Evolutionary conservation across 1,140 invertebrate species (phyloP).

Genomic region (Saccostrea glomerata): DNA sequence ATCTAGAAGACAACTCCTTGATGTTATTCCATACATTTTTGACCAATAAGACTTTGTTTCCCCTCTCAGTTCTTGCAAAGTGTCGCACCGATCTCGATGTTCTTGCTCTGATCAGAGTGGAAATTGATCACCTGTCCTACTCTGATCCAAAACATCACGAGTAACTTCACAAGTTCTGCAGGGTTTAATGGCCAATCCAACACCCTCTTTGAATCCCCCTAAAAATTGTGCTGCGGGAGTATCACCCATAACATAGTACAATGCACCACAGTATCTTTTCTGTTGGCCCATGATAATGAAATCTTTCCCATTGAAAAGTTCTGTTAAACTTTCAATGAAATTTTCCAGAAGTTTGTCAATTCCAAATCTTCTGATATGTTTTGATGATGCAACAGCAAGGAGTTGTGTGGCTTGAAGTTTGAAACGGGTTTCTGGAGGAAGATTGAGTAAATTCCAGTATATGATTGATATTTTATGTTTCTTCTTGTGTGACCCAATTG

Average conservation of each 20-base stretch:
- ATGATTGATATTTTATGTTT: conserved; percentile 23
- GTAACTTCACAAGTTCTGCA: neutral
- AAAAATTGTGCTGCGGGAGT: neutral
- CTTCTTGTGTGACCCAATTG: conserved; percentile 4
- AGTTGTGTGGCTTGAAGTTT: conserved; percentile 8
- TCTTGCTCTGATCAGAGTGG: too few species aligned
- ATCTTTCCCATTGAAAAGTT: neutral
- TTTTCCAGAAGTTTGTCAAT: neutral
- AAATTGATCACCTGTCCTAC: too few species aligned
- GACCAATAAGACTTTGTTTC: too few species aligned
- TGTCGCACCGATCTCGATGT: too few species aligned
- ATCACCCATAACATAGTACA: neutral
- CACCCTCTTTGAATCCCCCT: neutral
- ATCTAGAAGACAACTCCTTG: too few species aligned
- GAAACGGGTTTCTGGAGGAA: conserved; percentile 15
- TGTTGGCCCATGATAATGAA: neutral
- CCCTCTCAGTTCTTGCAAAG: too few species aligned
- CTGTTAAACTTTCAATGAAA: neutral
- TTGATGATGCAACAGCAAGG: neutral
- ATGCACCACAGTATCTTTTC: neutral
- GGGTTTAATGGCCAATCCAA: neutral
- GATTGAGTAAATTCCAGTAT: neutral
- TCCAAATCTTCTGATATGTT: neutral
- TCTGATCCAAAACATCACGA: neutral
- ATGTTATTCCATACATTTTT: too few species aligned